Conservation (phyloP, 2,797 vertebrate species). For the Vireo griseus region DNA sequence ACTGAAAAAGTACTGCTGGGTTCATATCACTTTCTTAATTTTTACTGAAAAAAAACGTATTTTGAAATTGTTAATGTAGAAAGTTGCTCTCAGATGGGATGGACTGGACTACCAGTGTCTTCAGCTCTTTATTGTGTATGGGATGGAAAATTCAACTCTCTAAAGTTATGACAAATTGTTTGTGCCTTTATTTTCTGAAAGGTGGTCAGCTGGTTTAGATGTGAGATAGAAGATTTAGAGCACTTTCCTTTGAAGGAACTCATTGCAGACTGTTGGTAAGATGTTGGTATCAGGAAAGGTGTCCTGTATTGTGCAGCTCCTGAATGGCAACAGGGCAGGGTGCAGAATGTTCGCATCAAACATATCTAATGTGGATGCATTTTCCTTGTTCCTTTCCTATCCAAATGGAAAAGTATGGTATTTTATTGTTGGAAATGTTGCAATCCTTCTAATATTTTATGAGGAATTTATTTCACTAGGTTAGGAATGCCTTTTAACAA, state of each 20-base stretch:
- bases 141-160: not conserved
- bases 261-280: not conserved
- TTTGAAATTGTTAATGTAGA: not conserved
- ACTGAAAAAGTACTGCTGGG: not conserved
- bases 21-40: not conserved
- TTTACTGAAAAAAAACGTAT: not conserved
- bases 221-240: not conserved
- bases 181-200: not conserved
- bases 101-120: not conserved
- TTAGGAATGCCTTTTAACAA: not conserved
- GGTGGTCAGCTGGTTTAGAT: not conserved
- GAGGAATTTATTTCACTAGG: not conserved
- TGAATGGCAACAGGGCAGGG: not conserved
- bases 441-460: not conserved
- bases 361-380: accelerated
- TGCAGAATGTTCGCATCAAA: not conserved
- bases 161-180: not conserved
- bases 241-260: not conserved
- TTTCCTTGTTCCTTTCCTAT: not conserved
- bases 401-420: not conserved
- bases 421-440: not conserved
- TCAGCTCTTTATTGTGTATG: not conserved
- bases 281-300: not conserved
- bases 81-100: not conserved
- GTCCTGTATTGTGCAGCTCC: not conserved